Conservation (phyloP, 2,113 vertebrate genomes). For the Anas platyrhynchos region DNA sequence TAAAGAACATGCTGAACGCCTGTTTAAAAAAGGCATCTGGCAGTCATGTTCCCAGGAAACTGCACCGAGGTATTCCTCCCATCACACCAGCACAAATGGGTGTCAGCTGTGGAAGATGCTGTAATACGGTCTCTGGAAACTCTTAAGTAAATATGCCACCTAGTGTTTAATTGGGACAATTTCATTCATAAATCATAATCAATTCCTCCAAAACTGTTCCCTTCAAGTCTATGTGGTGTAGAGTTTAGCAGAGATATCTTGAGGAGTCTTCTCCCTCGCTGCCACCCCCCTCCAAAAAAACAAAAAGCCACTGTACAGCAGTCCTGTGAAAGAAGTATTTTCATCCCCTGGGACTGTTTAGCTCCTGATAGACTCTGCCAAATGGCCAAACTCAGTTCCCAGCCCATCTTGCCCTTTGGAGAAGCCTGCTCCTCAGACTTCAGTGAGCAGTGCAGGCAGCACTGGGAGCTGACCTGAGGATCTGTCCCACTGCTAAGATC, state of each 20-base stretch:
- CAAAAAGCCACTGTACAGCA: background rate
- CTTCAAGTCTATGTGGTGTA: background rate
- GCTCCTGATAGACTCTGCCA: background rate
- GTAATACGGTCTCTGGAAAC: constrained; percentile 28
- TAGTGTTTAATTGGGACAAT: constrained; percentile 62
- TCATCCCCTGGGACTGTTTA: background rate
- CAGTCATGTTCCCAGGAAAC: background rate
- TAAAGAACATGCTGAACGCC: background rate
- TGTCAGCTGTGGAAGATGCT: background rate
- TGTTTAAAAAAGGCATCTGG: background rate
- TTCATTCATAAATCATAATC: constrained; percentile 41
- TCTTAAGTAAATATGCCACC: constrained; percentile 67
- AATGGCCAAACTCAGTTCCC: background rate
- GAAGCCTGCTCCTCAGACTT: background rate
- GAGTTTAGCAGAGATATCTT: background rate
- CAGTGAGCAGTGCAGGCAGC: background rate
- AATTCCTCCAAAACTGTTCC: background rate
- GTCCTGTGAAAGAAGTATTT: background rate
- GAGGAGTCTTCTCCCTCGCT: background rate
- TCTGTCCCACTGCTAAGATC: background rate
- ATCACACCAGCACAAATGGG: background rate
- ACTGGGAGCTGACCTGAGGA: background rate
- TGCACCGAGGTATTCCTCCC: background rate
- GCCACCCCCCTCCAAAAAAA: fast-evolving
- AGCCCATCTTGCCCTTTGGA: background rate